phyloP scores from a whole-genome alignment of 2,888 invertebrate genomes.

The Hirtodrosophila confusa region DNA sequence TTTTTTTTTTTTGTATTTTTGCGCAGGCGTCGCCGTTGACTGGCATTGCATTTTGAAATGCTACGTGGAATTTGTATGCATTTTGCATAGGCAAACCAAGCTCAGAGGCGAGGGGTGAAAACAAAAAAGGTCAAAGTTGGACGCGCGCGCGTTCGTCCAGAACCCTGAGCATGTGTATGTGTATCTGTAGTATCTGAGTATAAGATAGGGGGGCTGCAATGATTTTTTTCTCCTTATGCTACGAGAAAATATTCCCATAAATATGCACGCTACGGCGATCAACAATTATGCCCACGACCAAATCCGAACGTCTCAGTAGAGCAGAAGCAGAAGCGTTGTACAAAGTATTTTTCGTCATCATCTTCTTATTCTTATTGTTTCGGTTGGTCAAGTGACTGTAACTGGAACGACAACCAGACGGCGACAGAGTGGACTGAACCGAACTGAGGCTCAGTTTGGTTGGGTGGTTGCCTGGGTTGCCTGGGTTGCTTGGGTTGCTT shows the following conservation, averaged over 20 bases:
- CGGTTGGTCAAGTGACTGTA: slow-evolving; percentile 84
- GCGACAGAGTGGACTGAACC: slow-evolving; percentile 48
- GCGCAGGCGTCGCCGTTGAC: slow-evolving; percentile 42
- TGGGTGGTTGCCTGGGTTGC: slow-evolving; percentile 27
- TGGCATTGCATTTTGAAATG: slow-evolving; percentile 67
- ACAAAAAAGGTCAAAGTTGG: slow-evolving; percentile 75
- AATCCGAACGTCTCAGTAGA: slow-evolving; percentile 53
- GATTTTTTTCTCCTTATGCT: slow-evolving; percentile 52
- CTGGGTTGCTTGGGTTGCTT: slow-evolving; percentile 36
- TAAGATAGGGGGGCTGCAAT: slow-evolving; percentile 54
- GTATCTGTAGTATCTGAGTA: neutral
- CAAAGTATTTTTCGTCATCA: slow-evolving; percentile 42
- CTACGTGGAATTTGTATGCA: slow-evolving; percentile 69
- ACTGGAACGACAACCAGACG: slow-evolving; percentile 77
- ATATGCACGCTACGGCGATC: slow-evolving; percentile 78
- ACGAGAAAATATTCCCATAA: slow-evolving; percentile 73
- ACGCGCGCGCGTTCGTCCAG: slow-evolving; percentile 73
- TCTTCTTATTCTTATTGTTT: slow-evolving; percentile 82
- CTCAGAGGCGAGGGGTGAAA: slow-evolving; percentile 10
- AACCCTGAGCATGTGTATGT: slow-evolving; percentile 45
- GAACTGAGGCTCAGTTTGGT: slow-evolving; percentile 28
- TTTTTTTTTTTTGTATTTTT: slow-evolving; percentile 20
- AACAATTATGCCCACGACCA: slow-evolving; percentile 73
- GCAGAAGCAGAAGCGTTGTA: slow-evolving; percentile 15
- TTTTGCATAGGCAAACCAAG: slow-evolving; percentile 62